Conservation (phyloP, 2,113 vertebrate genomes). For the Heteronetta atricapilla region DNA sequence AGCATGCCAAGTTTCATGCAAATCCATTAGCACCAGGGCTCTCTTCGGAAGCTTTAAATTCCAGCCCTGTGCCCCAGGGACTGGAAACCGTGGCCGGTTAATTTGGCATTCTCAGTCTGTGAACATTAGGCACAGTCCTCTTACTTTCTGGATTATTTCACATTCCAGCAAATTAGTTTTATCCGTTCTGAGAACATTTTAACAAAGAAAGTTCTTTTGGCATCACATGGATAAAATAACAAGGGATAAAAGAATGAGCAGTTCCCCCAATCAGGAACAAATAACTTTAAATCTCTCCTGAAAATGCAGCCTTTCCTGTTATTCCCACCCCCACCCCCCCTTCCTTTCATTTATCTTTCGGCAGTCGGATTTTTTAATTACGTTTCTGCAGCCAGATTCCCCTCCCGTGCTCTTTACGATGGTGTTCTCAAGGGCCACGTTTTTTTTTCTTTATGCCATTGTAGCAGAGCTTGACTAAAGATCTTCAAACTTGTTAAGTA, state of each 20-base stretch:
- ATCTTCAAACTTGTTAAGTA: constrained; percentile 80
- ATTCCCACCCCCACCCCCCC: not conserved
- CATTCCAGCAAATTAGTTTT: constrained; percentile 81
- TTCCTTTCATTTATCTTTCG: constrained; percentile 68
- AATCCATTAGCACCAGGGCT: constrained; percentile 71
- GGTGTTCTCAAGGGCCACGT: constrained; percentile 49
- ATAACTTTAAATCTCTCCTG: constrained; percentile 73
- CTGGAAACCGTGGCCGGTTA: constrained; percentile 68
- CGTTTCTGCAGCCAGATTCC: constrained; percentile 29
- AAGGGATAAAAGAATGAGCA: constrained; percentile 70
- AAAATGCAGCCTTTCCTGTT: constrained; percentile 72
- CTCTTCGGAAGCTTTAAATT: constrained; percentile 72
- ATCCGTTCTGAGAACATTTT: constrained; percentile 77
- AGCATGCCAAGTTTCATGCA: constrained; percentile 76
- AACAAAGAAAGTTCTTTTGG: constrained; percentile 78
- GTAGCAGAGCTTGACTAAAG: constrained; percentile 75
- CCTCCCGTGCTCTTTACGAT: constrained; percentile 42
- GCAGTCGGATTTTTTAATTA: constrained; percentile 71
- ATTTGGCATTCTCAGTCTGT: constrained; percentile 70
- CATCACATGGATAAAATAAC: constrained; percentile 76
- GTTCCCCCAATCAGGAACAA: constrained; percentile 75
- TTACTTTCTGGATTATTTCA: constrained; percentile 82
- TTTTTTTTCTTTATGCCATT: constrained; percentile 72
- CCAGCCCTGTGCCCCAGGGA: constrained; percentile 67
- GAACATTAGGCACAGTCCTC: constrained; percentile 73